Percentiles rank a stretch among this genome's conserved stretches.
phyloP scores from a whole-genome alignment of 2,888 invertebrate genomes.

The Aphodius granarius region DNA sequence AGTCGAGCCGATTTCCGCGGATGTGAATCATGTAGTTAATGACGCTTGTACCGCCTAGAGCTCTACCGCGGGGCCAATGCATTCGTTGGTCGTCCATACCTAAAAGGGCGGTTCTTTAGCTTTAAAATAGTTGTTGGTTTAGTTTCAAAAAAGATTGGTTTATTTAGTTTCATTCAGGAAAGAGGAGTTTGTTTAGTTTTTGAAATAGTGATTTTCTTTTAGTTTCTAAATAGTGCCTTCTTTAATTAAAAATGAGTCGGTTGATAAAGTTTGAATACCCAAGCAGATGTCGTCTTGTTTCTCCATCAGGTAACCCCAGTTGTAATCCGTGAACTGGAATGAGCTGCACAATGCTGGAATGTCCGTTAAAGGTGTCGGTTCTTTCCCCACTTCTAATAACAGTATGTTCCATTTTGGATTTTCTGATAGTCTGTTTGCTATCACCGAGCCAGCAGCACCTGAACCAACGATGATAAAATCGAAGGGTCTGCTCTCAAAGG shows the following conservation, averaged over 20 bases:
- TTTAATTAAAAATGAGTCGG: too few species aligned
- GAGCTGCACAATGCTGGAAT: conserved; percentile 55
- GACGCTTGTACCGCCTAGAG: conserved; percentile 62
- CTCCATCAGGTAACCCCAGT: conserved; percentile 61
- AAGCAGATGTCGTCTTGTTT: conserved; percentile 24
- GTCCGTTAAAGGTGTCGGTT: conserved; percentile 51
- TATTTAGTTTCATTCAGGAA: too few species aligned
- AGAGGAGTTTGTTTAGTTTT: background rate
- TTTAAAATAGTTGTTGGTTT: too few species aligned
- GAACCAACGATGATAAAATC: conserved; percentile 57
- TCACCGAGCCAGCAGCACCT: conserved; percentile 56
- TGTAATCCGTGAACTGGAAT: conserved; percentile 56
- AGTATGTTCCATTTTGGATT: conserved; percentile 46
- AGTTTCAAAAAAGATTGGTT: too few species aligned
- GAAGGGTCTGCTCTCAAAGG: conserved; percentile 34
- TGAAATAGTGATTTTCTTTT: background rate
- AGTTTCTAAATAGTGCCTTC: background rate
- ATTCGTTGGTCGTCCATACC: conserved; percentile 39
- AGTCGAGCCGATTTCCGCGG: conserved; percentile 70
- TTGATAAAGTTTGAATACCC: too few species aligned
- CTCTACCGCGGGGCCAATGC: conserved; percentile 62
- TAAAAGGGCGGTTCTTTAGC: too few species aligned
- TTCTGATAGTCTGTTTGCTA: conserved; percentile 58
- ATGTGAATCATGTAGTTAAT: conserved; percentile 74
- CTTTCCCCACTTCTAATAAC: conserved; percentile 43